phyloP scores from a whole-genome alignment of 37 sponge, comb jelly and placozoan species.

The Beroe forskalii region DNA sequence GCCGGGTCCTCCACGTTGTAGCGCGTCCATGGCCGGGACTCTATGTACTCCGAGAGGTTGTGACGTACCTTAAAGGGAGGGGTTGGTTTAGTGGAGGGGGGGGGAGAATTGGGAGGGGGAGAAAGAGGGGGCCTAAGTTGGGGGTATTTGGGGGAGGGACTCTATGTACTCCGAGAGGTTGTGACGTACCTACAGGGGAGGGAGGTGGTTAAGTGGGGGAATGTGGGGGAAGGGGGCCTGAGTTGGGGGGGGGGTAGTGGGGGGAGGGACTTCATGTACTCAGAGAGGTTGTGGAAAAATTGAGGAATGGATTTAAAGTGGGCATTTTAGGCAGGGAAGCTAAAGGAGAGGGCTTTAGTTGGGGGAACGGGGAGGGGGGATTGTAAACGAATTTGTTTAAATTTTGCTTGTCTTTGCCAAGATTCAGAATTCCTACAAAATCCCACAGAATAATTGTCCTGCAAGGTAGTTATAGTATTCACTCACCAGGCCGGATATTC shows the following conservation, averaged over 20 bases:
- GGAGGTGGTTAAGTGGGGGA: not conserved
- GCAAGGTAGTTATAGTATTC: no score
- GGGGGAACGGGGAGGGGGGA: no score
- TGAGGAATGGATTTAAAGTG: no score
- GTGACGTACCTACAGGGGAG: constrained; percentile 73
- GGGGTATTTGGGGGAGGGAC: constrained; percentile 73
- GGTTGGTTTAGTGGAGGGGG: not conserved
- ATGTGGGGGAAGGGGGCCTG: no score
- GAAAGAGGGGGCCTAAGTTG: not conserved
- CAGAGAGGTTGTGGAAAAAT: constrained; percentile 88
- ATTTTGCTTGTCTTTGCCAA: no score
- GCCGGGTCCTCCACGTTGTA: constrained; percentile 43
- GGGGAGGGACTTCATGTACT: constrained; percentile 85
- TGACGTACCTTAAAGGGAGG: constrained; percentile 72
- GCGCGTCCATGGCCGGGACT: constrained; percentile 77
- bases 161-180: constrained; percentile 91
- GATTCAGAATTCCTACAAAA: no score
- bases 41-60: constrained; percentile 89
- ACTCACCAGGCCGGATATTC: constrained; percentile 28
- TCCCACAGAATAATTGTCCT: no score
- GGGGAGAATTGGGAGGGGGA: no score
- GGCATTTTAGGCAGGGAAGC: no score
- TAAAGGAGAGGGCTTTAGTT: no score
- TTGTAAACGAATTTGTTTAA: no score
- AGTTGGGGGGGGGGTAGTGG: not conserved